Evolutionary conservation across 2,797 vertebrate genomes (phyloP), one percentile per base, ranked within the genome.

Genomic region (Danionella dracula): DNA sequence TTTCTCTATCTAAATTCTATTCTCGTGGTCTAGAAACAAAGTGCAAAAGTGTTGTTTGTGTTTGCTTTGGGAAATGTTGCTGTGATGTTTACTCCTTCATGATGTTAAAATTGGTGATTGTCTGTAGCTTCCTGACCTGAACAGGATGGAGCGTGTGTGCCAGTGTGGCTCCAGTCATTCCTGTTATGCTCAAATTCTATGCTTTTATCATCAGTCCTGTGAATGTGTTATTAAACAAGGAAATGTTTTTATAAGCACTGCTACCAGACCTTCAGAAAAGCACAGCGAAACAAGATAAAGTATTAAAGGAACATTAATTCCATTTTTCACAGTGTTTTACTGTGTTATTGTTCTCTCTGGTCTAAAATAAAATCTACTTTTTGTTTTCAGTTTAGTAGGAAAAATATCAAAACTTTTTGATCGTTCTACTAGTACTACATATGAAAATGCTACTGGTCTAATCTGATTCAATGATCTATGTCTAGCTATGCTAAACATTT

Each of bases 101-200:
- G 11, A 71, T 76, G 71, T 58, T 79, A 56, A 76, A 76, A 80
- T 76, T 78, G 66, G 76, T 16, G 74, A 73, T 60, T 71, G 53
- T 67, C 51, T 70, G 57, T 49, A 15, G 34, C 49, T 60, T 20
- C 41, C 46, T 27, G 44, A 60, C 20, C 38, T 19, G 23, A 27
- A 42, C 54, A 41, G 17, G 64, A 37, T 32, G 45, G 53, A 56
- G 64, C 57, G n/a, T 32, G 53, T 45, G 50, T 49, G 50, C 44
- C 7, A 37, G 31, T 27, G 38, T 55, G 50, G 46, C 53, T 49
- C 31, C 5, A 21, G 42, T 48, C 57, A 60, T 60, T 60, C 42
- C 32, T 60, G 42, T 60, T 60, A 34, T 37, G 29, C 31, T 37
- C 16, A 55, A 19, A n/a, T n/a, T n/a, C n/a, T n/a, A n/a, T n/a